Percentiles rank a stretch among this genome's conserved stretches.
phyloP scores from a whole-genome alignment of 2,888 invertebrate genomes.

The Napeogenes sylphis region DNA sequence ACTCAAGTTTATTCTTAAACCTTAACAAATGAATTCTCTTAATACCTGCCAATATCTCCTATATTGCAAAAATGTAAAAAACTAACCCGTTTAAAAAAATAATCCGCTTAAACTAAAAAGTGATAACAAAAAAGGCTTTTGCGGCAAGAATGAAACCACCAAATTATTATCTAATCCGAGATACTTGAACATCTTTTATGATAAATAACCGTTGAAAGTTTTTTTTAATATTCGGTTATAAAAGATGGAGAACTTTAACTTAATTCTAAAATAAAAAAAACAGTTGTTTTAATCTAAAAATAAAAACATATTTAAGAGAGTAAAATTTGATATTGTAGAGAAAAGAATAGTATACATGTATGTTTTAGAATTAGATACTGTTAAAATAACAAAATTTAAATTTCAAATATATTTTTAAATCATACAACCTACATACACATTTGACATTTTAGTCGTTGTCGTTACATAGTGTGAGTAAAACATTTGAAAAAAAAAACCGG shows the following conservation, averaged over 20 bases:
- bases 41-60: conserved; percentile 20
- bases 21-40: conserved; percentile 12
- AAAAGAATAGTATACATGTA: too few species aligned
- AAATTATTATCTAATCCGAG: conserved; percentile 55
- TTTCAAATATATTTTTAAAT: too few species aligned
- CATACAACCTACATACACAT: too few species aligned
- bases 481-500: neutral
- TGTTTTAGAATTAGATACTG: too few species aligned
- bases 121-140: conserved; percentile 52
- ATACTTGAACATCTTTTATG: conserved; percentile 41
- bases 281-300: neutral
- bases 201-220: conserved; percentile 29
- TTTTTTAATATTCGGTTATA: conserved; percentile 8
- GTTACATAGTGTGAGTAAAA: neutral
- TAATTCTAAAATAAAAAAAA: conserved; percentile 1
- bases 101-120: conserved; percentile 67
- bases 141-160: conserved; percentile 54
- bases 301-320: too few species aligned
- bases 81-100: conserved; percentile 64
- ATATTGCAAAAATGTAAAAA: conserved; percentile 40
- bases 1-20: conserved; percentile 17
- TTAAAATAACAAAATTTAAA: too few species aligned
- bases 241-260: neutral
- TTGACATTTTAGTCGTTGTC: too few species aligned
- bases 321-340: too few species aligned